These are phyloP conservation scores for Acrocephalus kingi DNA, from an alignment of 2,113 vertebrate species.

Conservation along the genomic window DNA sequence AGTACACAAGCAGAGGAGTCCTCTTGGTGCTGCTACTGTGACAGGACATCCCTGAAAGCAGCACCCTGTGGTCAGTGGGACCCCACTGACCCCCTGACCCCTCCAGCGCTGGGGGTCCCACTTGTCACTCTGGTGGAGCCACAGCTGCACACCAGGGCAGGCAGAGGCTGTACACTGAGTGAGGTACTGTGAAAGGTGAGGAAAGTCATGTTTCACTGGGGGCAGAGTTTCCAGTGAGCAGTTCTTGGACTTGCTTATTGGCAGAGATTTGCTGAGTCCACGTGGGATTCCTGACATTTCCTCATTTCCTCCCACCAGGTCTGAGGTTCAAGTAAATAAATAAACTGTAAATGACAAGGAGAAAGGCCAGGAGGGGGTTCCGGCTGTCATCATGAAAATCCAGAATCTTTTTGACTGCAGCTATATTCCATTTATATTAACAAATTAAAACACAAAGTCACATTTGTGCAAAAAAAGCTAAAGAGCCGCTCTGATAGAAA, in stretches of 20 bases:
- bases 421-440: not conserved
- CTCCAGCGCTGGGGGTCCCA: fast-evolving
- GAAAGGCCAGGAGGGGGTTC: not conserved
- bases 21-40: not conserved
- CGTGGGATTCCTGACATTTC: not conserved
- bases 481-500: not conserved
- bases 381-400: not conserved
- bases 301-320: not conserved
- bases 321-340: not conserved
- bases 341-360: not conserved
- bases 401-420: not conserved
- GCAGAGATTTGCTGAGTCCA: not conserved
- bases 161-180: fast-evolving
- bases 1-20: not conserved
- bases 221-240: fast-evolving
- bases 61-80: not conserved
- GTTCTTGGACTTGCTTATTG: not conserved
- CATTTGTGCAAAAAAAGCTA: not conserved
- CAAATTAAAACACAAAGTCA: not conserved
- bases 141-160: fast-evolving
- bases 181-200: fast-evolving
- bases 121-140: fast-evolving
- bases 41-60: fast-evolving
- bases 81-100: not conserved
- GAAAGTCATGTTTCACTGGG: not conserved